These are phyloP conservation scores for Aspiorhynchus laticeps DNA, from an alignment of 2,113 vertebrate genomes.

Conservation along the genomic window DNA sequence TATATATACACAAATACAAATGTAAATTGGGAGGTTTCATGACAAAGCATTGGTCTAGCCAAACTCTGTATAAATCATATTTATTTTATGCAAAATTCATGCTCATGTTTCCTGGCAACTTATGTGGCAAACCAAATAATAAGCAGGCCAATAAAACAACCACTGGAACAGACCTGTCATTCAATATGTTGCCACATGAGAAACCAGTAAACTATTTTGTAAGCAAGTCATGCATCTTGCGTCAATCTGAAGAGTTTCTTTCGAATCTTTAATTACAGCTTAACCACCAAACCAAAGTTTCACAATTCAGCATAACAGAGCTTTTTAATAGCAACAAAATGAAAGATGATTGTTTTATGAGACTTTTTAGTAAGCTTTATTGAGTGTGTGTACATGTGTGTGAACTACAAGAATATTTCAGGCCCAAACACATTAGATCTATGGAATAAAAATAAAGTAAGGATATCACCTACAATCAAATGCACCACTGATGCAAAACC, in stretches of 20 bases:
- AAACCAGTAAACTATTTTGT: not conserved
- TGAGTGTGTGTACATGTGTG: not conserved
- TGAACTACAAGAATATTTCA: not conserved
- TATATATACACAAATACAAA: not conserved
- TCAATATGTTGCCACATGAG: conserved; percentile 3
- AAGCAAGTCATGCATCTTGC: not conserved
- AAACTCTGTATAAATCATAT: not conserved
- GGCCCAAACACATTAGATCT: not conserved
- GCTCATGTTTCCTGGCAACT: not conserved
- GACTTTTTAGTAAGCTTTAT: conserved; percentile 27
- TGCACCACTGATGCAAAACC: conserved; percentile 10
- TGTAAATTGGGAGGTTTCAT: not conserved
- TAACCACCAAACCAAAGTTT: conserved; percentile 3
- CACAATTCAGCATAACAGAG: not conserved
- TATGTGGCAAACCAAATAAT: conserved; percentile 16
- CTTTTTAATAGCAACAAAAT: not conserved
- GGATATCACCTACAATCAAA: conserved; percentile 1
- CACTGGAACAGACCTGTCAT: not conserved
- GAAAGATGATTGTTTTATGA: conserved; percentile 4
- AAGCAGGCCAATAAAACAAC: not conserved
- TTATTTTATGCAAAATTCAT: not conserved
- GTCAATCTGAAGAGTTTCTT: not conserved
- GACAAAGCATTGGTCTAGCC: not conserved
- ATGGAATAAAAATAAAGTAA: conserved; percentile 5
- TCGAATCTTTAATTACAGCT: not conserved